These are phyloP conservation scores for Zaprionus bogoriensis DNA, from an alignment of 2,888 invertebrate species.

Conservation along the genomic window DNA sequence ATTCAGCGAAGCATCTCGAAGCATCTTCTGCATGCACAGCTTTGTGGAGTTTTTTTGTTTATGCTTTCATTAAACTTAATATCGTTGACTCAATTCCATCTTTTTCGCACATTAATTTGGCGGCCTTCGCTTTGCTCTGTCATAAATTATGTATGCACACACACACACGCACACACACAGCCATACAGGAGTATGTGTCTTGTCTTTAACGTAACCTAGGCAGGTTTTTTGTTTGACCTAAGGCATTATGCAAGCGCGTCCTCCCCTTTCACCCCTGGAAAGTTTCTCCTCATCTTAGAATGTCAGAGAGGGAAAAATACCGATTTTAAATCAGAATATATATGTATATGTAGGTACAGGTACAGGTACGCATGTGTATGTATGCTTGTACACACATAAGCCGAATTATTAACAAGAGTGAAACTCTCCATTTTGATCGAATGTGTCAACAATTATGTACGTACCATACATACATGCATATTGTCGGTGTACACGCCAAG, in stretches of 20 bases:
- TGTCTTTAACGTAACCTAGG: slow-evolving; percentile 27
- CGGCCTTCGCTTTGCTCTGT: slow-evolving; percentile 36
- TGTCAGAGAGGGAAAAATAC: slow-evolving; percentile 9
- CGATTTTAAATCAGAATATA: slow-evolving; percentile 12
- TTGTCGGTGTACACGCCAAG: background rate
- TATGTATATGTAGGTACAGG: slow-evolving; percentile 4
- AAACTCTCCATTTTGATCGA: slow-evolving; percentile 34
- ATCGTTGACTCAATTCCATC: slow-evolving; percentile 45
- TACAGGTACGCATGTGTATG: too few relatives aligned
- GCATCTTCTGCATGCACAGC: background rate
- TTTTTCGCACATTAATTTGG: slow-evolving; percentile 62
- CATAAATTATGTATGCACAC: slow-evolving; percentile 37
- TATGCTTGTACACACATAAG: background rate
- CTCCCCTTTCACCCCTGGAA: slow-evolving; percentile 6
- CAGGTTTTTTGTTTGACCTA: slow-evolving; percentile 31
- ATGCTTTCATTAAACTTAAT: slow-evolving; percentile 35
- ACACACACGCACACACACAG: background rate
- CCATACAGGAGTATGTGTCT: background rate
- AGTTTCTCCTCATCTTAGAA: slow-evolving; percentile 53
- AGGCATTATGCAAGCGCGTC: slow-evolving; percentile 46
- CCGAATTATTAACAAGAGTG: slow-evolving; percentile 5
- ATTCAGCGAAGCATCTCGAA: slow-evolving; percentile 35
- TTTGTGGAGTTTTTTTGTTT: slow-evolving; percentile 30
- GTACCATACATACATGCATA: background rate
- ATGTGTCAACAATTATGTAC: slow-evolving; percentile 14